These are phyloP conservation scores for Artemia sinica DNA, from an alignment of 2,888 invertebrate genomes.

Conservation along the genomic window DNA sequence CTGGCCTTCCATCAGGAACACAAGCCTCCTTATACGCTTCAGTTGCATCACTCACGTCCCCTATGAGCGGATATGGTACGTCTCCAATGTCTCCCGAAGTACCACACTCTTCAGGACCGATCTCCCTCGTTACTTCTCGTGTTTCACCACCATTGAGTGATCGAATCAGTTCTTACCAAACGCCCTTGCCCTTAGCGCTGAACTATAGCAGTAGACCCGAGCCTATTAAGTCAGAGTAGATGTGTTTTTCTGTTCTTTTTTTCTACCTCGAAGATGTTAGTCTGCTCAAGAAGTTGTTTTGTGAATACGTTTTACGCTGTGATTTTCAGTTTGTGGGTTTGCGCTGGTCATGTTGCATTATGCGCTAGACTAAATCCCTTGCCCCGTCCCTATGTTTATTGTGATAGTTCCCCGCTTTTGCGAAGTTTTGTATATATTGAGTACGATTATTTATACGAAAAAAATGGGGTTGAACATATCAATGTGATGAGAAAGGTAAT, in stretches of 20 bases:
- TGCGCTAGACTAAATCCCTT: neutral
- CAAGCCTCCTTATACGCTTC: constrained; percentile 33
- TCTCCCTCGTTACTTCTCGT: constrained; percentile 21
- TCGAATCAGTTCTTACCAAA: neutral
- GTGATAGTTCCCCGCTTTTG: too few species aligned
- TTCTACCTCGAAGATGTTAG: constrained; percentile 8
- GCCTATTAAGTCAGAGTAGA: neutral
- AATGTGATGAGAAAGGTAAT: too few species aligned
- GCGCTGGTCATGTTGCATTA: neutral
- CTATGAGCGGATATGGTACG: constrained; percentile 32
- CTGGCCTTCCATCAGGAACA: constrained; percentile 33
- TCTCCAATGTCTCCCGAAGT: constrained; percentile 36
- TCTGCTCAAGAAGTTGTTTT: neutral
- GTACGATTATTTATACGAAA: too few species aligned
- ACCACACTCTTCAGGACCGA: constrained; percentile 35
- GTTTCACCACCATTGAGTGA: constrained; percentile 14
- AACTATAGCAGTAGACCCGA: neutral
- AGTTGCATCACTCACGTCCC: constrained; percentile 36
- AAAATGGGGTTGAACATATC: too few species aligned
- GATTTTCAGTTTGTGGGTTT: constrained; percentile 10
- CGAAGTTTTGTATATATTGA: too few species aligned
- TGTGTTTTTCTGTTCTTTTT: neutral
- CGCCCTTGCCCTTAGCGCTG: neutral
- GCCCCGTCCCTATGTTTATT: too few species aligned
- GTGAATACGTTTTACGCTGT: constrained; percentile 8